Evolutionary conservation across 2,888 invertebrate genomes (phyloP).

Genomic region (Lasioglossum vierecki): DNA sequence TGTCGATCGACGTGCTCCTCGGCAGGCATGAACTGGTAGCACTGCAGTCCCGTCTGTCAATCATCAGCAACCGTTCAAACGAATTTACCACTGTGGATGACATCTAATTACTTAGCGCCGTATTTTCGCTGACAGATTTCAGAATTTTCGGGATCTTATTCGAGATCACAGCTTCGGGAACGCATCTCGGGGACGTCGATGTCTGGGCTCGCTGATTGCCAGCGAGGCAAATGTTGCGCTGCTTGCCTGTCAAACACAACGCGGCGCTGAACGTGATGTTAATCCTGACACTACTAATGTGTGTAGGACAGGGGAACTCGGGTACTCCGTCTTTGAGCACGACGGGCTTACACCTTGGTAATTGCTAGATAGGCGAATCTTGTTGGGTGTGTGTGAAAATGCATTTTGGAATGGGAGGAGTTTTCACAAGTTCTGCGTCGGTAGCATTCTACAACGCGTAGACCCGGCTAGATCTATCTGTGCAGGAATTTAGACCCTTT

Average conservation of each 20-base stretch:
- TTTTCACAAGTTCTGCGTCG: not conserved
- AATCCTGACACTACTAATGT: not conserved
- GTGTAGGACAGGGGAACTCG: not conserved
- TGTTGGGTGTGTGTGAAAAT: not conserved
- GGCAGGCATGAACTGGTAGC: constrained; percentile 84
- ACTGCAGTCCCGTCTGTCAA: constrained; percentile 76
- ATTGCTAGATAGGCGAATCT: not conserved
- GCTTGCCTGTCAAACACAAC: not conserved
- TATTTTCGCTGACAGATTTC: not conserved
- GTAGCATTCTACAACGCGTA: not conserved
- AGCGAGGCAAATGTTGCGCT: not conserved
- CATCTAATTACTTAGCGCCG: not conserved
- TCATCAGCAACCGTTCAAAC: constrained; percentile 13
- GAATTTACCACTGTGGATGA: not conserved
- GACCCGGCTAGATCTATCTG: not conserved
- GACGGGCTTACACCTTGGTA: not conserved
- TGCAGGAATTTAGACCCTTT: not conserved
- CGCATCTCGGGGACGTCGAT: not conserved
- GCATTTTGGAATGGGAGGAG: not conserved
- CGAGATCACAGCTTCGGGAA: not conserved
- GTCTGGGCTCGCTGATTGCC: not conserved
- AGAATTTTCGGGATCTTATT: not conserved
- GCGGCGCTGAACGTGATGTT: not conserved
- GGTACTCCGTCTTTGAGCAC: not conserved
- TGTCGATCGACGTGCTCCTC: constrained; percentile 92